phyloP scores from a whole-genome alignment of 2,888 invertebrate genomes.

The Patella caerulea region DNA sequence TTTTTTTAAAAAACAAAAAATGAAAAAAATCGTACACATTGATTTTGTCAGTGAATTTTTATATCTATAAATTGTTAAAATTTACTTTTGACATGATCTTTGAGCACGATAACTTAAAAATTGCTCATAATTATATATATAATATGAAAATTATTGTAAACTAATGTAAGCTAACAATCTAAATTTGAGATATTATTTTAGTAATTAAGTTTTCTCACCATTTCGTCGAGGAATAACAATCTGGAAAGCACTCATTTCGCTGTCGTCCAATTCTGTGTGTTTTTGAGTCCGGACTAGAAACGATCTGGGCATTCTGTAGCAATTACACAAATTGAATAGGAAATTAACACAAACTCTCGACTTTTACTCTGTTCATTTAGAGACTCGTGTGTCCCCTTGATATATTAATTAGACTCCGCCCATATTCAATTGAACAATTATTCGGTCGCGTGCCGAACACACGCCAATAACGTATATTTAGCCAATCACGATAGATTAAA shows the following conservation, averaged over 20 bases:
- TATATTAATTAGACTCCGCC: background rate
- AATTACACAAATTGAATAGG: background rate
- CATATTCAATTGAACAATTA: background rate
- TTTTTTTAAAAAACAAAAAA: no score
- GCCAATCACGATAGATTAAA: background rate
- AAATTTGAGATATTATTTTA: no score
- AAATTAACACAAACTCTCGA: slow-evolving; percentile 8
- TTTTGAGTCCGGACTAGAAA: slow-evolving; percentile 26
- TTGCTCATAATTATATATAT: no score
- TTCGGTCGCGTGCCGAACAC: background rate
- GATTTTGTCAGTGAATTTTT: no score
- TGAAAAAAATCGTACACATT: no score
- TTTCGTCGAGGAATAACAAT: background rate
- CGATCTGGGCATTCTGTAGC: slow-evolving; percentile 22
- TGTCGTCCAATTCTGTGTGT: background rate
- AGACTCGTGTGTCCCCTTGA: background rate
- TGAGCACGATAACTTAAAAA: no score
- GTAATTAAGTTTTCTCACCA: background rate
- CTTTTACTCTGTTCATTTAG: background rate
- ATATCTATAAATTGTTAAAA: no score
- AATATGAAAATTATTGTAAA: no score
- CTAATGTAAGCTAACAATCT: no score
- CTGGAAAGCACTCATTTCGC: slow-evolving; percentile 3
- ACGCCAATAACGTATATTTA: background rate
- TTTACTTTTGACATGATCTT: no score